These are phyloP conservation scores for Dryomyza anilis DNA, from an alignment of 2,888 invertebrate genomes.

Conservation along the genomic window DNA sequence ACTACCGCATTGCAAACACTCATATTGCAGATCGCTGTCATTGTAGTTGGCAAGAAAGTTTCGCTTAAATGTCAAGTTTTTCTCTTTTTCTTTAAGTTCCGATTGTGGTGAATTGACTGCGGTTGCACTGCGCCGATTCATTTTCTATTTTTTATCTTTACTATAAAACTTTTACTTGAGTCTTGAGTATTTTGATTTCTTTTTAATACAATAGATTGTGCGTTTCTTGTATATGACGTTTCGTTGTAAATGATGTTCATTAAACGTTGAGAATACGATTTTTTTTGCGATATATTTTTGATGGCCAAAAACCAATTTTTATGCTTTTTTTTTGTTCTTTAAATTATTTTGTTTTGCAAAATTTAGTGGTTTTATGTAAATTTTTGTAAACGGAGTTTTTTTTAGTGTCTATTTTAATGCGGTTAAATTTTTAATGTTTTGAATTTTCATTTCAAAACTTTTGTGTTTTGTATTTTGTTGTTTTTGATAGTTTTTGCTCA, in stretches of 20 bases:
- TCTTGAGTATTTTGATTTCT: too few relatives aligned
- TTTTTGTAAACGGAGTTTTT: slow-evolving; percentile 7
- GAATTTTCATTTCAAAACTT: slow-evolving; percentile 19
- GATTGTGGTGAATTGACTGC: background rate
- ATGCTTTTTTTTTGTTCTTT: slow-evolving; percentile 13
- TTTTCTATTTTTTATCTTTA: too few relatives aligned
- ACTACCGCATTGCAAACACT: too few relatives aligned
- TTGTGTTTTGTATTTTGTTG: slow-evolving; percentile 4
- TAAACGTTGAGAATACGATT: background rate
- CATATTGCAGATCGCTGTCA: too few relatives aligned
- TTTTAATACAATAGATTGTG: too few relatives aligned
- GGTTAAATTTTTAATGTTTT: slow-evolving; percentile 9
- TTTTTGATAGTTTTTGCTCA: background rate
- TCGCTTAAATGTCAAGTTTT: slow-evolving; percentile 19
- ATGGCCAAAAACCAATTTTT: background rate
- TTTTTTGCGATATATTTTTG: background rate
- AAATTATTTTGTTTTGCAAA: too few relatives aligned
- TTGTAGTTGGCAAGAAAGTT: too few relatives aligned
- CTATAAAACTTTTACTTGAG: too few relatives aligned
- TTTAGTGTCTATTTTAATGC: slow-evolving; percentile 3
- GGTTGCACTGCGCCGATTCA: slow-evolving; percentile 13
- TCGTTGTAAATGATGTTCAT: background rate
- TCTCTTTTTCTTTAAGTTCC: slow-evolving; percentile 20
- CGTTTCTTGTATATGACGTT: background rate
- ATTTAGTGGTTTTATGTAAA: too few relatives aligned